Base-by-base conservation (phyloP, 2,888 invertebrate genomes). In the Metalampra italica region DNA sequence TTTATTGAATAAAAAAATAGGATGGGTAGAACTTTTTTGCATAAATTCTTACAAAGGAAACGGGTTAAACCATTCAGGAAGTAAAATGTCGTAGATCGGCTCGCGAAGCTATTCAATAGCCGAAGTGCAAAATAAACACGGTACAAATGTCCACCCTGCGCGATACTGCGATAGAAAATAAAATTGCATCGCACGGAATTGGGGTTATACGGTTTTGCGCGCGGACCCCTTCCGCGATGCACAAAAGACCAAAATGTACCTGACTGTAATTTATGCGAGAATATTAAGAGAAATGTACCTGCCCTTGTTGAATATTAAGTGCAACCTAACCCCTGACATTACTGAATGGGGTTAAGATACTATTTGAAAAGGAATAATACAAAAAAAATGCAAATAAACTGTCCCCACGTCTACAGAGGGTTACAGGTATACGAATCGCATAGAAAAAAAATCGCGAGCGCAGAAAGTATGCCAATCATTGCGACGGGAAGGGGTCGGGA, bases 251-350 rank as follows among this genome's bases (percentile, higher is more conserved):
- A 78, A 83, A 87, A 85, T 89, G 88, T 90, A 90, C 90, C 90
- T 90, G 90, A 88, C 85, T 89, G 80, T 90, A 90, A 90, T 90
- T 90, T 90, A 90, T 90, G 88, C 90, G 85, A 87, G 83, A 89
- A 84, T 88, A 87, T 89, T 89, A 85, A 83, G 82, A 84, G 84
- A 85, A 88, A 89, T 87, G 90, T 90, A 90, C 90, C 90, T 90
- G 90, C 90, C 90, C 88, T 90, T 83, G 81, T 82, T 84, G 89
- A 89, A 90, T 90, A 88, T 89, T 90, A 89, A 90, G 88, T 90
- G 89, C 84, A 90, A 90, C 88, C 81, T 90, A 88, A 90, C 90
- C 90, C 90, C 90, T 89, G 83, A 85, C 88, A 87, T 90, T 87
- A 83, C 69, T 85, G 78, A 86, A 88, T 86, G 72, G 88, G 87